Conservation (phyloP, 2,888 invertebrate genomes). For the Oxystoma pomonae region DNA sequence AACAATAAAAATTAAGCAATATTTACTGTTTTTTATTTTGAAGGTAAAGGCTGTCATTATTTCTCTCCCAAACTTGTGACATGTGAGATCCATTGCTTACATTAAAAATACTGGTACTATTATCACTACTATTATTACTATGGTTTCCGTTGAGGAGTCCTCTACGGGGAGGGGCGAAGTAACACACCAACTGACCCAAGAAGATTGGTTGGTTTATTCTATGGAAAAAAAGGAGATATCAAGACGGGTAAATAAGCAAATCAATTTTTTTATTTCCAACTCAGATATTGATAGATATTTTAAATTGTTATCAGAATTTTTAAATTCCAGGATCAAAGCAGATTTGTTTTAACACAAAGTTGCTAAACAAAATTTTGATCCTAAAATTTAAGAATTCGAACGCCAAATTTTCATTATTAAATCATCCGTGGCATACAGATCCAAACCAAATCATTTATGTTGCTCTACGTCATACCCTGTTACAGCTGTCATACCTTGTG, state of each 20-base stretch:
- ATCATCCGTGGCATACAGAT: no score
- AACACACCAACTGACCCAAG: constrained; percentile 57
- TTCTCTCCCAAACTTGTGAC: not conserved
- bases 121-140: not conserved
- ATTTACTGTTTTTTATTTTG: not conserved
- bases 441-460: no score
- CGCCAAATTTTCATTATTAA: no score
- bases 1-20: not conserved
- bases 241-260: constrained; percentile 18
- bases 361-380: no score
- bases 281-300: constrained; percentile 3
- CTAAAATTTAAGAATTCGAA: no score
- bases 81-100: not conserved
- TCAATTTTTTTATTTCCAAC: constrained; percentile 2
- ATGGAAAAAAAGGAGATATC: not conserved
- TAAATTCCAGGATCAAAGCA: no score
- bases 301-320: no score
- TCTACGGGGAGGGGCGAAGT: constrained; percentile 47
- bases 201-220: constrained; percentile 59
- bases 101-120: not conserved
- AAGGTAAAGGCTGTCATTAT: no score
- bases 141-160: not conserved
- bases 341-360: no score
- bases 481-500: no score
- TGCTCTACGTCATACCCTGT: no score